phyloP scores from a whole-genome alignment of 2,888 invertebrate genomes.

The Galerucella nymphaeae region DNA sequence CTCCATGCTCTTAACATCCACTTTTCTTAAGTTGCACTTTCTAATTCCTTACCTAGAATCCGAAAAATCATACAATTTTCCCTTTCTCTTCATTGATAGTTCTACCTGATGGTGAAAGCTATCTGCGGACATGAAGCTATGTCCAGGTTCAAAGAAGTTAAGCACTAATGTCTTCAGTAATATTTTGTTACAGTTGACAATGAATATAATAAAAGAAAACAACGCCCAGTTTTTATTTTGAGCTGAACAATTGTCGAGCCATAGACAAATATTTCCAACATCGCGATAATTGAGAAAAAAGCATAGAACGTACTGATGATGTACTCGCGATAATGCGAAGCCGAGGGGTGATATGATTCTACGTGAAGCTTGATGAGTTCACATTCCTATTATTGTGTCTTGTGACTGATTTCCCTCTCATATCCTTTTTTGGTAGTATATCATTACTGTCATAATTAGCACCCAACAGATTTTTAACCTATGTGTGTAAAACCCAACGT shows the following conservation, averaged over 20 bases:
- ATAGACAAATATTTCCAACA: neutral
- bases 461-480: no score
- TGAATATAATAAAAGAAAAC: neutral
- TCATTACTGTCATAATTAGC: no score
- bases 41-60: conserved; percentile 18
- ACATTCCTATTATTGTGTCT: no score
- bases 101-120: conserved; percentile 38
- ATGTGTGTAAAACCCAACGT: no score
- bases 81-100: conserved; percentile 29
- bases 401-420: no score
- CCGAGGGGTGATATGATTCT: neutral
- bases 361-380: neutral
- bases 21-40: neutral
- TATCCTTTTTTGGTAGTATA: no score
- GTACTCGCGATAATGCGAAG: neutral
- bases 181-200: neutral
- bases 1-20: conserved; percentile 5
- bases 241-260: neutral
- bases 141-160: conserved; percentile 34
- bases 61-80: conserved; percentile 34
- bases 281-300: no score
- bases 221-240: neutral
- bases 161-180: conserved; percentile 13
- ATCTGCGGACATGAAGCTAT: conserved; percentile 36
- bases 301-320: no score